Evolutionary conservation across 2,797 vertebrate genomes (phyloP).

Genomic region (Helarctos malayanus): DNA sequence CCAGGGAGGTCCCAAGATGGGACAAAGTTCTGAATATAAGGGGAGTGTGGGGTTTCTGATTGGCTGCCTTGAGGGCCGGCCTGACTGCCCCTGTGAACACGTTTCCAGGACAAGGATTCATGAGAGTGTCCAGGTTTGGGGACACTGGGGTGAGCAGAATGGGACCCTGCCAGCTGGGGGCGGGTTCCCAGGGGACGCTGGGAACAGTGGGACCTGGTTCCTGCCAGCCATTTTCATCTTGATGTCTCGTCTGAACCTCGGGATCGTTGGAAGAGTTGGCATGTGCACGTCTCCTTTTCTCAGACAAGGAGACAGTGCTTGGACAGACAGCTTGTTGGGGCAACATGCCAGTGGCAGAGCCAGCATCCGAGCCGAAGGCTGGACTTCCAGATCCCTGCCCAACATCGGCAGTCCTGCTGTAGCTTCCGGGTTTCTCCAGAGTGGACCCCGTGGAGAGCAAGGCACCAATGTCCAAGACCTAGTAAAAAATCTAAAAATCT

Average conservation of each 20-base stretch:
- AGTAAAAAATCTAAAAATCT: background rate
- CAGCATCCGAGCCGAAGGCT: background rate
- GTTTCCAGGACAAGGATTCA: background rate
- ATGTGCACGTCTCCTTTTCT: background rate
- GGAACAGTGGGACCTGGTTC: background rate
- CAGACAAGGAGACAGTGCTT: background rate
- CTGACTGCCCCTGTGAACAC: background rate
- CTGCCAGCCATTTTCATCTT: background rate
- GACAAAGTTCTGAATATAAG: background rate
- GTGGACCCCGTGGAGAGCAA: background rate
- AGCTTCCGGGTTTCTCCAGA: background rate
- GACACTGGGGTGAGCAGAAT: background rate
- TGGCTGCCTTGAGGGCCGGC: background rate
- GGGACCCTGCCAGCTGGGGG: background rate
- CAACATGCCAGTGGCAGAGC: background rate
- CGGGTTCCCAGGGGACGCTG: background rate
- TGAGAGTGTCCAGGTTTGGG: background rate
- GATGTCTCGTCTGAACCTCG: background rate
- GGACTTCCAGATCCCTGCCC: background rate
- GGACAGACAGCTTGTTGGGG: background rate
- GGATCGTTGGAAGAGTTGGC: fast-evolving
- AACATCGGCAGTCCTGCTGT: fast-evolving
- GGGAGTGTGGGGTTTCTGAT: background rate
- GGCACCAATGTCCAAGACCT: background rate
- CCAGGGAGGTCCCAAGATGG: background rate